phyloP scores from a whole-genome alignment of 2,797 vertebrate genomes.

The Astyanax mexicanus region DNA sequence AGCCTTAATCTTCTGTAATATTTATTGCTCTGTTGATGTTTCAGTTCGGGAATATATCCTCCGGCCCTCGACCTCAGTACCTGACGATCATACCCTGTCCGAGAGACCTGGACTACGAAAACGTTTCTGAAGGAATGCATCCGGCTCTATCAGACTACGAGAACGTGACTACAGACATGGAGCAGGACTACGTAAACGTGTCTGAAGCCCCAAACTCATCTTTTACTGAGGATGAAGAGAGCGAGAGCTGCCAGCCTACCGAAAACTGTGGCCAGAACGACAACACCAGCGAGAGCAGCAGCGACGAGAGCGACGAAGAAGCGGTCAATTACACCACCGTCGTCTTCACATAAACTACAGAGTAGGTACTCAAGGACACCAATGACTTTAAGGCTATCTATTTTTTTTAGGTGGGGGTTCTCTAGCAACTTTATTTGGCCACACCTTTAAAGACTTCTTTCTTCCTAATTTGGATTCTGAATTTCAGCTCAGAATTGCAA shows the following conservation, averaged over 20 bases:
- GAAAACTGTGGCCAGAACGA: slow-evolving; percentile 4
- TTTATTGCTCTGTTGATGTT: slow-evolving; percentile 10
- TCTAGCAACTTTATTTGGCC: too few species aligned
- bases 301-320: slow-evolving; percentile 15
- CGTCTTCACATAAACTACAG: slow-evolving; percentile 36
- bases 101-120: slow-evolving; percentile 38
- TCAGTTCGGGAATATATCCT: slow-evolving; percentile 27
- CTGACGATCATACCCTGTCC: background rate
- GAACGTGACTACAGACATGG: background rate
- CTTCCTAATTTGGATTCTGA: too few species aligned
- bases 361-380: background rate
- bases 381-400: background rate
- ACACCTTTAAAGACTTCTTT: too few species aligned
- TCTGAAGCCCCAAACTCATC: background rate
- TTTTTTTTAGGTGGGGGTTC: background rate
- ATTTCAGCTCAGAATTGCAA: too few species aligned
- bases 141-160: background rate
- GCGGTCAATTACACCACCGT: slow-evolving; percentile 48
- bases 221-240: background rate
- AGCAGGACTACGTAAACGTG: slow-evolving; percentile 47
- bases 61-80: slow-evolving; percentile 1
- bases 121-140: slow-evolving; percentile 12
- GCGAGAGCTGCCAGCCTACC: background rate
- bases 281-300: slow-evolving; percentile 28
- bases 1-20: too few species aligned